Percentiles rank a stretch among this genome's conserved stretches.
phyloP scores from a whole-genome alignment of 2,113 vertebrate genomes.

The Calonectris borealis region DNA sequence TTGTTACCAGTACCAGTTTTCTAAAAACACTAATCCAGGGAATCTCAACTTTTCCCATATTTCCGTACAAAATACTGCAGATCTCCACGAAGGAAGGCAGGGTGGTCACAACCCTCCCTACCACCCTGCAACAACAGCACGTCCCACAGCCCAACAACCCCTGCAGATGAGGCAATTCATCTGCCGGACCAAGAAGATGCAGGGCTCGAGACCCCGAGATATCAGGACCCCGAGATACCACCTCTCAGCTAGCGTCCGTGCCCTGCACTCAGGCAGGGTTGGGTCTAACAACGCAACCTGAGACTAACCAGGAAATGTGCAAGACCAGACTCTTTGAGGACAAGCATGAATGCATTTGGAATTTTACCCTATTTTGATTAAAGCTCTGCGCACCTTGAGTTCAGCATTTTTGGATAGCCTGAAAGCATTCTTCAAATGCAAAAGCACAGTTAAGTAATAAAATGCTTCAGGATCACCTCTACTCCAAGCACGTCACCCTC shows the following conservation, averaged over 20 bases:
- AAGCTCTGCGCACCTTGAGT: not conserved
- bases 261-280: not conserved
- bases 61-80: not conserved
- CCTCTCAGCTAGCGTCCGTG: fast-evolving
- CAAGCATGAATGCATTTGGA: not conserved
- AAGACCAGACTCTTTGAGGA: not conserved
- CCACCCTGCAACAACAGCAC: not conserved
- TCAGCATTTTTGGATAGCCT: not conserved
- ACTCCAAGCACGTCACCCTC: not conserved
- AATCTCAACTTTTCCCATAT: not conserved
- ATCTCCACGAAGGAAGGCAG: not conserved
- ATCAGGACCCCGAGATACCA: not conserved
- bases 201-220: fast-evolving
- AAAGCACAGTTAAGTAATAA: not conserved
- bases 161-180: not conserved
- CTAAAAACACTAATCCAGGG: not conserved
- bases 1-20: not conserved
- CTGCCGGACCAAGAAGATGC: not conserved
- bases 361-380: not conserved
- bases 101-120: not conserved
- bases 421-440: not conserved
- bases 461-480: not conserved
- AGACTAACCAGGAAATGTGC: not conserved
- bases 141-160: not conserved
- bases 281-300: not conserved